Evolutionary conservation across 1,140 invertebrate genomes (phyloP), one percentile per base, ranked within the genome.

Genomic region (Drosophila equinoxialis): DNA sequence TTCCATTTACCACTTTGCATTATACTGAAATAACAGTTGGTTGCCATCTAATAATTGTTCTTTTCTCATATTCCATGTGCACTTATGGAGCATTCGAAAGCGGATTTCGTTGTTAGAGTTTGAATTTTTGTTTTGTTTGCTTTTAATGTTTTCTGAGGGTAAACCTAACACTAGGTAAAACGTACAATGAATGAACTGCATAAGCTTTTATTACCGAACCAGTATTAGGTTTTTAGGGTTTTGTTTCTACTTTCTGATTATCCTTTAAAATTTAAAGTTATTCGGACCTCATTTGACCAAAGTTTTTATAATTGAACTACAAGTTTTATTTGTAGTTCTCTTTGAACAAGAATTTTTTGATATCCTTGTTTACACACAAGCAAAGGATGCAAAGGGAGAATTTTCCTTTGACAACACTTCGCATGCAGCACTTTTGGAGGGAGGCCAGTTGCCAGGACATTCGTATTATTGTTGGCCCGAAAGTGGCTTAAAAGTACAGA

Each of bases 21-120:
- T 81, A 68, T 87, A 39, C 54, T 76, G 55, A 68, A 82, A 86
- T 71, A 86, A 71, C 83, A 87, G 51, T 79, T 55, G 72, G 61
- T 87, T 68, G 71, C 70, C 71, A 89, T 83, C 74, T 83, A 87
- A 86, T 86, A 89, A 86, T 86, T 89, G 73, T 66, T 81, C 68
- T 76, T 23, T 66, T 54, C 64, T 54, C 64, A 80, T 80, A 68
- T 77, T 70, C 77, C 77, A 76, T 80, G 67, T 83, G 77, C 74
- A 58, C 41, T 85, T 70, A 62, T 57, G 41, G 65, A 66, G 73
- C 61, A 67, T 79, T 64, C 71, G 54, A 80, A 86, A 80, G 84
- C 76, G 83, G 83, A 87, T 86, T 86, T 86, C 26, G 63, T 77
- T 79, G 65, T 77, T 76, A 76, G 83, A 63, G 54, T 45, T 66